Conservation (phyloP, 1,140 invertebrate genomes). For the Zaprionus camerounensis region DNA sequence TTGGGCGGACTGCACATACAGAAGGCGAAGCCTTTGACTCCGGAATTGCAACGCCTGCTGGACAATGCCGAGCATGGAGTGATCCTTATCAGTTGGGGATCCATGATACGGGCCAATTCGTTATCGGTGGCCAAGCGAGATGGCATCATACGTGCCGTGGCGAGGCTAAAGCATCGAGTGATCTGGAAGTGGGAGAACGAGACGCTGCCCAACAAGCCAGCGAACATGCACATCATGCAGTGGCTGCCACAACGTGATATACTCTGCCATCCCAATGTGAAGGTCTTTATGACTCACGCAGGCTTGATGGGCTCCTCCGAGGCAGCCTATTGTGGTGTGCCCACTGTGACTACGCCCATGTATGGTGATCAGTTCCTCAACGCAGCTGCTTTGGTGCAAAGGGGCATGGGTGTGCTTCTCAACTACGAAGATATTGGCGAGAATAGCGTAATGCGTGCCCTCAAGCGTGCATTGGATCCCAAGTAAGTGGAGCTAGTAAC, state of each 20-base stretch:
- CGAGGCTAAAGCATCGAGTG: constrained; percentile 87
- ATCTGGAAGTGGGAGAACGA: constrained; percentile 91
- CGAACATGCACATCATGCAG: constrained; percentile 87
- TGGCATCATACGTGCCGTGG: constrained; percentile 87
- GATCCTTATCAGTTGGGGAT: constrained; percentile 90
- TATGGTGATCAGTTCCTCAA: constrained; percentile 89
- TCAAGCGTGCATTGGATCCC: constrained; percentile 85
- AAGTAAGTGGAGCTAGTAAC: constrained; percentile 46
- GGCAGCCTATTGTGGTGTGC: constrained; percentile 89
- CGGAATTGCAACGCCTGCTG: constrained; percentile 88
- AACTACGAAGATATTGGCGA: constrained; percentile 86
- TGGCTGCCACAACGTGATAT: constrained; percentile 91
- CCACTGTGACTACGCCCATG: constrained; percentile 89
- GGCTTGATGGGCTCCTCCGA: constrained; percentile 91
- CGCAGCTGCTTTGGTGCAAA: constrained; percentile 86
- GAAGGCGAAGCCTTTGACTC: constrained; percentile 85
- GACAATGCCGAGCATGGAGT: constrained; percentile 89
- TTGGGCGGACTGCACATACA: constrained; percentile 88
- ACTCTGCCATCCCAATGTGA: constrained; percentile 89
- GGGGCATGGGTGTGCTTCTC: constrained; percentile 87
- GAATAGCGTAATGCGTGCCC: constrained; percentile 85
- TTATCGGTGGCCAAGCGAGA: constrained; percentile 86
- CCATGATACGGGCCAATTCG: constrained; percentile 87
- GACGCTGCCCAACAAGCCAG: constrained; percentile 85
- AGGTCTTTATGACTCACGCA: constrained; percentile 90